Evolutionary conservation across 2,888 invertebrate species (phyloP).

Genomic region (Eupithecia pulchellata): DNA sequence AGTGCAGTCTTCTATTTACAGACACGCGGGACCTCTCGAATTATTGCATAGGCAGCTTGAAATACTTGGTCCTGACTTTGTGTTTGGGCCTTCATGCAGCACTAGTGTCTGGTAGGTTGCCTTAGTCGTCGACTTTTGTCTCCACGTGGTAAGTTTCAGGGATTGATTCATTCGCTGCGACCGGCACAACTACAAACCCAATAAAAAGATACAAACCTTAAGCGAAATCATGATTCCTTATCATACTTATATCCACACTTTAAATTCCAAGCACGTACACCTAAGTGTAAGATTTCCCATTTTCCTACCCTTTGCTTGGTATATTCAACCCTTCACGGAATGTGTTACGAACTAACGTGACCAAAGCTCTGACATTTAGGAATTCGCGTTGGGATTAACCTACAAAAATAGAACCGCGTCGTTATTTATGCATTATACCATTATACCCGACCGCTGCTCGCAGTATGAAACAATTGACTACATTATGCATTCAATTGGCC

Average conservation of each 20-base stretch:
- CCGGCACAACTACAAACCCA: too few species aligned
- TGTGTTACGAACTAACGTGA: background rate
- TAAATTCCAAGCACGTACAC: too few species aligned
- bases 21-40: too few species aligned
- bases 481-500: conserved; percentile 45
- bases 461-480: conserved; percentile 38
- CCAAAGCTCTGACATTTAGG: background rate
- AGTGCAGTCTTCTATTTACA: too few species aligned
- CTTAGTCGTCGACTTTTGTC: too few species aligned
- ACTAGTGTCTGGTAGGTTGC: too few species aligned
- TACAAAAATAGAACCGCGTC: conserved; percentile 1
- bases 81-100: too few species aligned
- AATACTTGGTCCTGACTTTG: too few species aligned
- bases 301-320: background rate
- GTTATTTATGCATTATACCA: conserved; percentile 23
- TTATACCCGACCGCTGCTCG: conserved; percentile 9
- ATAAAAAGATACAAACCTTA: too few species aligned
- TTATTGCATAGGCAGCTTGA: too few species aligned
- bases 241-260: background rate
- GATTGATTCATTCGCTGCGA: too few species aligned
- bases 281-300: background rate
- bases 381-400: background rate
- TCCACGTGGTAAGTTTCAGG: too few species aligned
- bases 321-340: background rate
- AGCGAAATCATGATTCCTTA: background rate